Evolutionary conservation across 2,888 invertebrate species (phyloP).

Genomic region (Apamea monoglypha): DNA sequence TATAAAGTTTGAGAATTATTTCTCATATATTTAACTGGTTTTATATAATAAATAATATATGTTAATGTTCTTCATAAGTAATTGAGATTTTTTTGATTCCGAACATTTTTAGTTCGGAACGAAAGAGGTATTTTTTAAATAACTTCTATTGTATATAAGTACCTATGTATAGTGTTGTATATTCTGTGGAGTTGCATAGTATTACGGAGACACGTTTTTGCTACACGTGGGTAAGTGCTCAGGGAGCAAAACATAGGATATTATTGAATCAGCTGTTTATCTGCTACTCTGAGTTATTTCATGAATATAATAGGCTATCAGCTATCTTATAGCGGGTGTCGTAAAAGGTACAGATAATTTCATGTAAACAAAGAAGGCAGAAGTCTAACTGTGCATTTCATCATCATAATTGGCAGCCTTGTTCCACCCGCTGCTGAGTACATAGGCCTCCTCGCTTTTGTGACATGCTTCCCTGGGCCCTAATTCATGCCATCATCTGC

Average conservation of each 20-base stretch:
- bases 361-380: neutral
- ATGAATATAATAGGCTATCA: constrained; percentile 5
- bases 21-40: constrained; percentile 66
- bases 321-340: neutral
- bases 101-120: constrained; percentile 5
- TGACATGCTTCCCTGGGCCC: neutral
- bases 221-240: constrained; percentile 46
- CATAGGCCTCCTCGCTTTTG: neutral
- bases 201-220: constrained; percentile 41
- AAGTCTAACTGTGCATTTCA: neutral
- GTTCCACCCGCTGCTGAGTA: neutral
- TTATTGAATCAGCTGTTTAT: constrained; percentile 55
- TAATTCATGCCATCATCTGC: too few species aligned
- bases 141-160: neutral
- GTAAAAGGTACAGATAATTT: constrained; percentile 4
- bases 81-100: constrained; percentile 45
- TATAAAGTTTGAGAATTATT: constrained; percentile 67
- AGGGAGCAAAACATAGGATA: constrained; percentile 30
- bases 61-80: constrained; percentile 49
- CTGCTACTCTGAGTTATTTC: constrained; percentile 13
- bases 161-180: neutral
- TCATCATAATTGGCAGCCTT: neutral
- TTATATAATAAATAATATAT: constrained; percentile 39
- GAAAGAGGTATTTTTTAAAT: constrained; percentile 29
- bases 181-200: constrained; percentile 27